Conservation (phyloP, 2,113 vertebrate species). For the Mormyrus iriodes region DNA sequence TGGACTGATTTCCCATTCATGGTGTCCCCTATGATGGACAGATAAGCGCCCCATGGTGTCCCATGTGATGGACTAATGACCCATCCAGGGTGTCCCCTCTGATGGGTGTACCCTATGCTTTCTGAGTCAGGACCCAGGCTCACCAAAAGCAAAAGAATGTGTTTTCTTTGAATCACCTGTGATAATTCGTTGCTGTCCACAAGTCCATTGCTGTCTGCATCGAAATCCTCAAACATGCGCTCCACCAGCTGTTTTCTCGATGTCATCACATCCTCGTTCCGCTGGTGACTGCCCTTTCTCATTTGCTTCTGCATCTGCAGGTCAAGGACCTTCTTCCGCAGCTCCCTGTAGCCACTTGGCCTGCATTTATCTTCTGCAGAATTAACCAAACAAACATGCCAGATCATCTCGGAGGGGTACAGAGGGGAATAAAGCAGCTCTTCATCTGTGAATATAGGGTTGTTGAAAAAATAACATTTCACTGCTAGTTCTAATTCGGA, state of each 20-base stretch:
- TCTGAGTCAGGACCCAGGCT: not conserved
- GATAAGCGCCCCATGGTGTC: not conserved
- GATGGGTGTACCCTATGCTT: not conserved
- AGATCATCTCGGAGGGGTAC: not conserved
- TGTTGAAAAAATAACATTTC: not conserved
- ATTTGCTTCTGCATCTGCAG: constrained; percentile 70
- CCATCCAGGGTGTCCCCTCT: not conserved
- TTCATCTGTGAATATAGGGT: not conserved
- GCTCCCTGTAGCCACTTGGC: constrained; percentile 69
- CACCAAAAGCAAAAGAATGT: not conserved
- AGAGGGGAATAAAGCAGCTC: not conserved
- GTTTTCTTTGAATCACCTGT: constrained; percentile 67
- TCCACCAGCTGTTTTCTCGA: constrained; percentile 79
- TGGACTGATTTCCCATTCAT: no score
- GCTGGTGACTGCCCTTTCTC: constrained; percentile 54
- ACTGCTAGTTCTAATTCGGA: not conserved
- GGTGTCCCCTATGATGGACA: no score
- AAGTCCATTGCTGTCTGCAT: constrained; percentile 72
- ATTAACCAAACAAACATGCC: not conserved
- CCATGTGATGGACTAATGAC: not conserved
- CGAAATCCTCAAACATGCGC: constrained; percentile 83
- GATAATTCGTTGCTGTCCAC: constrained; percentile 81
- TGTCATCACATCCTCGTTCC: constrained; percentile 60
- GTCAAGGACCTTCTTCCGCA: constrained; percentile 80
- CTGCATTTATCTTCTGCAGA: constrained; percentile 84